Evolutionary conservation across 1,140 invertebrate species (phyloP).

Genomic region (Brachystomella parvula): DNA sequence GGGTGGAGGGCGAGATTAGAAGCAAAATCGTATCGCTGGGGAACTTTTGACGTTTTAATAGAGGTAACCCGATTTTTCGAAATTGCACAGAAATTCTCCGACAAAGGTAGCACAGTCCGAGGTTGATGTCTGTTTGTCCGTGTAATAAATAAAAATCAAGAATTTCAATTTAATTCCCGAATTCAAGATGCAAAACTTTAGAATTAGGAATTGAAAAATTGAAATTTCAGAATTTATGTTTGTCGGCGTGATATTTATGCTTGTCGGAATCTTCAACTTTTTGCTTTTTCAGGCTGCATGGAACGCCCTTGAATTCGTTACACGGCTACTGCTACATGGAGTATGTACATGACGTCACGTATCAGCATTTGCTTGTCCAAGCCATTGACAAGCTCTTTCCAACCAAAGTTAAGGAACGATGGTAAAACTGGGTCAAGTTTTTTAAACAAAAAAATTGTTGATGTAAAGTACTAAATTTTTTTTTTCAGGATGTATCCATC

Average conservation of each 20-base stretch:
- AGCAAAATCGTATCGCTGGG: not conserved
- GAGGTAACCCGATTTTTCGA: not conserved
- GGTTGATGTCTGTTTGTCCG: no score
- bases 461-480: not conserved
- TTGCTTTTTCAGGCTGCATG: not conserved
- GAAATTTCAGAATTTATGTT: no score
- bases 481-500: slow-evolving; percentile 1
- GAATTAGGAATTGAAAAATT: no score
- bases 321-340: not conserved
- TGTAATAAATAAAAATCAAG: not conserved
- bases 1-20: not conserved
- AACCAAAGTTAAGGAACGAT: not conserved
- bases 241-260: no score
- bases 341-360: not conserved
- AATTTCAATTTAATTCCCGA: no score
- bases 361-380: not conserved
- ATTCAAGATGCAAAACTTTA: no score
- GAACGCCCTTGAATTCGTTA: not conserved
- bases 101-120: no score
- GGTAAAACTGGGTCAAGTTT: not conserved
- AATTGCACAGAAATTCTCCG: not conserved
- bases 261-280: no score
- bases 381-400: not conserved
- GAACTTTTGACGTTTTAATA: not conserved
- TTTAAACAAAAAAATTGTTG: not conserved